phyloP scores from a whole-genome alignment of 2,888 invertebrate species.

The Thyatira batis region DNA sequence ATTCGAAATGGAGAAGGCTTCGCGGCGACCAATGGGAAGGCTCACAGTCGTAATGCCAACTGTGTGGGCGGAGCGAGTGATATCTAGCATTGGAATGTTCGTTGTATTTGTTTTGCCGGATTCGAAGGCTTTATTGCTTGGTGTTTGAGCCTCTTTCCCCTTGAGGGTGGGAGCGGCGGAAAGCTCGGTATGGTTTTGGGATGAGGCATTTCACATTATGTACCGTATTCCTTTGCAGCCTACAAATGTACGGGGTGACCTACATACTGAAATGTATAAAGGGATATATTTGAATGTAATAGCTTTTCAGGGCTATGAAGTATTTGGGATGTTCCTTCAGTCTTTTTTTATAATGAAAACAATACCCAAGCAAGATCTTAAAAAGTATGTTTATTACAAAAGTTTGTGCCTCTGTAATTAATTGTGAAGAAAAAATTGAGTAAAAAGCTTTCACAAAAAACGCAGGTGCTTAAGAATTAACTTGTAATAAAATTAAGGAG shows the following conservation, averaged over 20 bases:
- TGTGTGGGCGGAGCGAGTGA: slow-evolving; percentile 81
- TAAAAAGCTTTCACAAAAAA: slow-evolving; percentile 24
- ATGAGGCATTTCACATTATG: slow-evolving; percentile 72
- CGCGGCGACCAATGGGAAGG: slow-evolving; percentile 77
- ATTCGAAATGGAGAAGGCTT: slow-evolving; percentile 81
- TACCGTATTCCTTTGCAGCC: slow-evolving; percentile 60
- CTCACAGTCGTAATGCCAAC: slow-evolving; percentile 81
- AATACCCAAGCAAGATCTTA: not conserved
- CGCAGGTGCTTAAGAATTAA: slow-evolving; percentile 39
- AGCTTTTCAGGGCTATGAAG: not conserved
- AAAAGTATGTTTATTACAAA: slow-evolving; percentile 3
- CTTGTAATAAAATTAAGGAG: slow-evolving; percentile 67
- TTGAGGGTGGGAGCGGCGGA: slow-evolving; percentile 73
- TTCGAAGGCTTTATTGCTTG: slow-evolving; percentile 79
- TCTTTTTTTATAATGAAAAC: not conserved
- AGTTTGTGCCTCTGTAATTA: slow-evolving; percentile 6
- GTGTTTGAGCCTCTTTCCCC: slow-evolving; percentile 78
- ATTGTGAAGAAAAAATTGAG: slow-evolving; percentile 15
- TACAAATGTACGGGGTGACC: slow-evolving; percentile 44
- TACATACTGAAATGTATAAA: slow-evolving; percentile 26
- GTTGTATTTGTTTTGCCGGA: slow-evolving; percentile 81
- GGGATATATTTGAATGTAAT: not conserved
- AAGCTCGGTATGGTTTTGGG: slow-evolving; percentile 74
- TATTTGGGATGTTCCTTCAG: not conserved
- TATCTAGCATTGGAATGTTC: slow-evolving; percentile 83